Evolutionary conservation across 2,888 invertebrate genomes (phyloP).

Genomic region (Ochropleura leucogaster): DNA sequence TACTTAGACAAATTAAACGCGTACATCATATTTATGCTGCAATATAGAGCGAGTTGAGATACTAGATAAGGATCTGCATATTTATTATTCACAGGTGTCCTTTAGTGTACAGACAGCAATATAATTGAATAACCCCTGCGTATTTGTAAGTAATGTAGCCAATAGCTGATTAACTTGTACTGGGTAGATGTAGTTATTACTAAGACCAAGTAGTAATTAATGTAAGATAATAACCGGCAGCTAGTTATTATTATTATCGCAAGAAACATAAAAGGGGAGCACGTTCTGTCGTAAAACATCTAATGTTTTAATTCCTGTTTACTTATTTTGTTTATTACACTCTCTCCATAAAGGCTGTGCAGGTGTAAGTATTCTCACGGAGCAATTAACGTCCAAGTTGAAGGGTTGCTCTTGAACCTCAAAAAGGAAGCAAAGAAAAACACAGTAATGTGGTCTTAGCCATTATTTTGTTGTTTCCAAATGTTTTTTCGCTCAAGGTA

Average conservation of each 20-base stretch:
- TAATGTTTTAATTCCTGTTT: conserved; percentile 78
- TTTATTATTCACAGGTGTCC: conserved; percentile 48
- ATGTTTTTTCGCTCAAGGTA: conserved; percentile 66
- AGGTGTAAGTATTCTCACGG: conserved; percentile 86
- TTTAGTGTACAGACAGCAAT: conserved; percentile 15
- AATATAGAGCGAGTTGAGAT: conserved; percentile 44
- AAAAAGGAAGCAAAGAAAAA: conserved; percentile 79
- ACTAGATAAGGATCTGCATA: conserved; percentile 25
- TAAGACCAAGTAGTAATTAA: conserved; percentile 35
- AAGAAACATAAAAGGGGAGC: conserved; percentile 59
- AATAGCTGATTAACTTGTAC: conserved; percentile 22
- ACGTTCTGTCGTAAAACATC: conserved; percentile 69
- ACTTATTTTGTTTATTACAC: conserved; percentile 82
- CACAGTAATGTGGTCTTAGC: conserved; percentile 77
- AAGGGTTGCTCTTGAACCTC: conserved; percentile 86
- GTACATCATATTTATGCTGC: conserved; percentile 49
- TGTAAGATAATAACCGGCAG: conserved; percentile 34
- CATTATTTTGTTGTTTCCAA: conserved; percentile 74
- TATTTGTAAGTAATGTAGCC: conserved; percentile 13
- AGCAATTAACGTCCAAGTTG: conserved; percentile 87
- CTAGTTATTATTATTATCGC: conserved; percentile 53
- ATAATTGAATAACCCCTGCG: conserved; percentile 33
- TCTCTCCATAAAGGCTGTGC: conserved; percentile 73
- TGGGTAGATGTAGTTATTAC: conserved; percentile 18
- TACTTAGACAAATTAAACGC: conserved; percentile 54